These are phyloP conservation scores for Ptychobarbus kaznakovi DNA, from an alignment of 2,797 vertebrate species.

Conservation along the genomic window DNA sequence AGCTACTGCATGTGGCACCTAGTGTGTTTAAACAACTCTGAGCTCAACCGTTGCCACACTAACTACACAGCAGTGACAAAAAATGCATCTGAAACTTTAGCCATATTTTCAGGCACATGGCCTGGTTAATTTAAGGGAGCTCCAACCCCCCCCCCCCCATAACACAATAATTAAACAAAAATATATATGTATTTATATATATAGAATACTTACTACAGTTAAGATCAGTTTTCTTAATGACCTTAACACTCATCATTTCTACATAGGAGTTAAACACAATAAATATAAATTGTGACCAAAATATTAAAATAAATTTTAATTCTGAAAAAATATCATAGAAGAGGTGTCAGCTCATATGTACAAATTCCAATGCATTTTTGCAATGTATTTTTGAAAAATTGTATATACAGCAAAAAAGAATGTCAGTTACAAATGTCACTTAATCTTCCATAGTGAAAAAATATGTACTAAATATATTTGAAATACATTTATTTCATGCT, in stretches of 20 bases:
- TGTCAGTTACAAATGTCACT: too few relatives aligned
- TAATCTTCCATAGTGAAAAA: too few relatives aligned
- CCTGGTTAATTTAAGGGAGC: neutral
- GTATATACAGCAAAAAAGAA: too few relatives aligned
- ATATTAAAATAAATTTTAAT: neutral
- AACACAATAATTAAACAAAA: too few relatives aligned
- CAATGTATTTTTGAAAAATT: too few relatives aligned
- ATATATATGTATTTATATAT: neutral
- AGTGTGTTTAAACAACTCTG: slow-evolving; percentile 25
- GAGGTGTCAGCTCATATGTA: too few relatives aligned
- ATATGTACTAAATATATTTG: too few relatives aligned
- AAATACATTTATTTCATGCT: too few relatives aligned
- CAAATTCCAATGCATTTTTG: too few relatives aligned
- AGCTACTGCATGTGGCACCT: slow-evolving; percentile 30
- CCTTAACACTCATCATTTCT: neutral
- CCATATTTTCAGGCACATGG: neutral
- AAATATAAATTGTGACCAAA: neutral
- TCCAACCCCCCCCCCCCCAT: neutral
- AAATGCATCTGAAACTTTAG: neutral
- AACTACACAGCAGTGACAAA: neutral
- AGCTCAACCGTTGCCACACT: neutral
- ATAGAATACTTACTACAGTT: neutral
- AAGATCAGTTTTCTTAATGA: neutral
- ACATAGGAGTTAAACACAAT: neutral
- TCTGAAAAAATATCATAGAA: neutral